Evolutionary conservation across 1,140 invertebrate species (phyloP), one percentile per base, ranked within the genome.

Genomic region (Tetramorium simillimum): DNA sequence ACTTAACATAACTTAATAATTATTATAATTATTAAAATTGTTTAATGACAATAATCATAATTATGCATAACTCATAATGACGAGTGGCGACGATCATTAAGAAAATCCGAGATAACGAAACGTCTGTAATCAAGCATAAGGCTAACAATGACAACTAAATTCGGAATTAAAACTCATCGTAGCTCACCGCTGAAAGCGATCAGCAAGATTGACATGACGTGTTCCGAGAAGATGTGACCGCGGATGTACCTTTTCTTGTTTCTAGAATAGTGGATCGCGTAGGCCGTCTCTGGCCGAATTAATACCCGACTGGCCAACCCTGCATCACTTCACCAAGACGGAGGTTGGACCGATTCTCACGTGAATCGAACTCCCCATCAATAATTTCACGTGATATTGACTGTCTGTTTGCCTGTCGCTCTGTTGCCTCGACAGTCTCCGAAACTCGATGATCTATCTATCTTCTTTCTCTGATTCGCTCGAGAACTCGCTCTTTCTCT

Each of bases 231-330:
- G 86, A 81, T 70, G 58, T 91, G 81, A 91, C 60, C 76, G 81
- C 46, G 76, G 73, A 90, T 85, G 0, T 80, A 82, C 80, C 80
- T 91, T 91, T 91, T 91, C 43, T 91, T 90, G 87, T 92, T 96
- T 96, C 93, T 96, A 97, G 96, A 95, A 93, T 95, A 96, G 96
- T 95, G 95, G 95, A 96, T 96, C 96, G 93, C 97, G 98, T 96
- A 97, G 98, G 96, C 97, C 97, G 93, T 99, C 98, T 90, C 96
- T 99, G 95, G 98, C 98, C 92, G 98, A 99, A 96, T 96, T 99
- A 96, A 99, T 99, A 95, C 98, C 98, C 92, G 98, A 99, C 96
- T 99, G 98, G 98, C 98, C 98, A 92, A 97, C 97, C 92, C 97
- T 99, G 92, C 98, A 99, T 96, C 97, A 97, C 96, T 98, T 98